These are phyloP conservation scores for Probosciger aterrimus DNA, from an alignment of 2,113 vertebrate genomes.

Conservation along the genomic window DNA sequence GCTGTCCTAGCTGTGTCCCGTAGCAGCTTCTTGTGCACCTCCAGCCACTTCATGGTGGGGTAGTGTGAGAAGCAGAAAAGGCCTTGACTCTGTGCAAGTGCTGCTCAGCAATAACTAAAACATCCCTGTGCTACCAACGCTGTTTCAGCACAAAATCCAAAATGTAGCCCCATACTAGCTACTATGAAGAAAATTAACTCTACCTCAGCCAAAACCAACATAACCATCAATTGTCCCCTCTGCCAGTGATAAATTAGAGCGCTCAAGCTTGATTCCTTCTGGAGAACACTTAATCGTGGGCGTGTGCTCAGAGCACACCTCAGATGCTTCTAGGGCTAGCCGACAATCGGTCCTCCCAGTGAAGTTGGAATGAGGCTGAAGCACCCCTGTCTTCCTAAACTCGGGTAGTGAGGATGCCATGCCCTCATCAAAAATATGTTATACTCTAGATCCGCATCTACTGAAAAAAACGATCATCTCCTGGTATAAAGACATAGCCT, in stretches of 20 bases:
- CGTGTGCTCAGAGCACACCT: fast-evolving
- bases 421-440: not conserved
- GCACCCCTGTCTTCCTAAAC: not conserved
- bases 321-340: not conserved
- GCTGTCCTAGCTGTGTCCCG: not conserved
- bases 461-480: not conserved
- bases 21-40: fast-evolving
- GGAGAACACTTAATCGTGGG: fast-evolving
- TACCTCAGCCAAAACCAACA: not conserved
- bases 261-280: not conserved
- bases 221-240: not conserved
- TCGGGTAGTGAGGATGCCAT: not conserved
- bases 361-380: not conserved
- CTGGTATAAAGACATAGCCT: not conserved
- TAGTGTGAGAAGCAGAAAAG: not conserved
- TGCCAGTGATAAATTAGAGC: not conserved
- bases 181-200: not conserved
- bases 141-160: not conserved
- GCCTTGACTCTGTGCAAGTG: not conserved
- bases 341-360: not conserved
- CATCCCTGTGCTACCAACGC: not conserved
- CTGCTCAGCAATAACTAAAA: not conserved
- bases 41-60: not conserved
- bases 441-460: not conserved
- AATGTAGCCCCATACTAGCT: not conserved